Conservation (phyloP, 2,888 invertebrate genomes). For the Plebejus anna region DNA sequence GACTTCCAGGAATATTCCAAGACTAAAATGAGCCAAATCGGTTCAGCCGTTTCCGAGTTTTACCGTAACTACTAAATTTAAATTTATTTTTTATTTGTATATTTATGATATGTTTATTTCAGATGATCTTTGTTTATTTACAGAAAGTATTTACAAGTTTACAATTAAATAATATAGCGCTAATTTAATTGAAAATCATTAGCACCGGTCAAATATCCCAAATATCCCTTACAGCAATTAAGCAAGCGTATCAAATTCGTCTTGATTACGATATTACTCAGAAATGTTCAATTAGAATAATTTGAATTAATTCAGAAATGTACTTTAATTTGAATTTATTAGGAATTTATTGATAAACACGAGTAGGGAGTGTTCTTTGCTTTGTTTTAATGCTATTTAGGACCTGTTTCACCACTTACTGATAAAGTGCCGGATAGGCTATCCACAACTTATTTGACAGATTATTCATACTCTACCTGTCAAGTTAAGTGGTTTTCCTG, state of each 20-base stretch:
- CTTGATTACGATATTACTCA: slow-evolving; percentile 10
- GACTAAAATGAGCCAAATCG: no score
- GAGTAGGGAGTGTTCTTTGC: neutral
- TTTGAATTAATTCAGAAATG: slow-evolving; percentile 2
- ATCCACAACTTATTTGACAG: no score
- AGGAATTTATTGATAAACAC: neutral
- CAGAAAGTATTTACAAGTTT: neutral
- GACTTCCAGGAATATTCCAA: no score
- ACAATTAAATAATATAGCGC: neutral
- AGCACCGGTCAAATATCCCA: neutral
- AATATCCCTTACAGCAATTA: slow-evolving; percentile 1
- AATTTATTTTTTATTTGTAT: no score
- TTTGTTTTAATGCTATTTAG: neutral
- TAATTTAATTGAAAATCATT: neutral
- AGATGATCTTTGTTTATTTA: neutral
- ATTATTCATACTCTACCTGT: no score
- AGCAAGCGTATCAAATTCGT: slow-evolving; percentile 4
- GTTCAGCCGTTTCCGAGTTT: no score
- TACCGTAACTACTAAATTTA: no score
- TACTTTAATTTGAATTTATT: slow-evolving; percentile 7
- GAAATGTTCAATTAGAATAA: neutral
- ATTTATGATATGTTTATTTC: no score
- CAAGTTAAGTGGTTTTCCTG: no score
- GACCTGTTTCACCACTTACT: neutral
- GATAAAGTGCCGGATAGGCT: no score